phyloP scores from a whole-genome alignment of 2,797 vertebrate genomes.

The Galaxias olidus region DNA sequence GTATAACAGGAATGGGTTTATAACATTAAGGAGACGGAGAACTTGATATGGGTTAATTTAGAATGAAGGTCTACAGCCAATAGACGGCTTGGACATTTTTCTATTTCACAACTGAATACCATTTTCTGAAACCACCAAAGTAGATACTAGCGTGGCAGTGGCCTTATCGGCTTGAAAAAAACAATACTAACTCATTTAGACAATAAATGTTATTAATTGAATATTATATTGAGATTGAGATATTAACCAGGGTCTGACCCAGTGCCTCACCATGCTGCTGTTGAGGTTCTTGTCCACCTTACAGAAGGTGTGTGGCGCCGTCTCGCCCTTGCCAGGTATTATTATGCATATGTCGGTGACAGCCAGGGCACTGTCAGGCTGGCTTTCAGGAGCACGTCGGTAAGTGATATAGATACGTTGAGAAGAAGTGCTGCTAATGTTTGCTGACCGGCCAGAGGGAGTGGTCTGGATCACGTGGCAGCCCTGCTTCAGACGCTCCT shows the following conservation, averaged over 20 bases:
- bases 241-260: neutral
- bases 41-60: too few species aligned
- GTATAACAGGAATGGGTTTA: too few species aligned
- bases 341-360: conserved; percentile 95
- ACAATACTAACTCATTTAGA: too few species aligned
- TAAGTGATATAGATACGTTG: conserved; percentile 90
- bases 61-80: too few species aligned
- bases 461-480: conserved; percentile 92
- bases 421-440: conserved; percentile 87
- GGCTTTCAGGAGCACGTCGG: conserved; percentile 84
- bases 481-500: conserved; percentile 90
- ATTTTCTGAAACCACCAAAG: too few species aligned
- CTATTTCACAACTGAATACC: too few species aligned
- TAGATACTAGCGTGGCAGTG: too few species aligned
- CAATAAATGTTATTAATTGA: too few species aligned
- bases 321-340: conserved; percentile 90
- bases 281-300: conserved; percentile 94
- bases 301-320: conserved; percentile 92
- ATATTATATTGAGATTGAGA: too few species aligned
- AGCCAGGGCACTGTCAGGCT: conserved; percentile 84
- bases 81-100: too few species aligned
- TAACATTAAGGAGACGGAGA: too few species aligned
- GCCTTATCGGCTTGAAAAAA: too few species aligned
- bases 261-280: conserved; percentile 88
- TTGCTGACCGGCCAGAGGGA: conserved; percentile 85